Base-by-base conservation (phyloP, 1,140 invertebrate genomes). In the Globodera ellingtonae region DNA sequence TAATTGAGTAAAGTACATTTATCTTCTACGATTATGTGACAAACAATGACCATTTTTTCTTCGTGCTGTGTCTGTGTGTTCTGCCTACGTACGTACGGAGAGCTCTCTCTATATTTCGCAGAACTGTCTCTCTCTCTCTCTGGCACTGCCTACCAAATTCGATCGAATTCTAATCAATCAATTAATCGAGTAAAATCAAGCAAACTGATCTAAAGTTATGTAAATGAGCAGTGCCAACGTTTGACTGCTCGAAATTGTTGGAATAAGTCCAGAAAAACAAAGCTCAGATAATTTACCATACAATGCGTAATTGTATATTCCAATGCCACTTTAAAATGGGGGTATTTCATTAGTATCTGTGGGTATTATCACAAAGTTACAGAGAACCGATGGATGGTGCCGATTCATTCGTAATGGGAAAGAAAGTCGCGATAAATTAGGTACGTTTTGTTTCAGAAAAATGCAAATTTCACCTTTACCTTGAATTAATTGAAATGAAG, bases 51-150 rank as follows among this genome's bases (percentile, higher is more conserved):
- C 67, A 70, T 70, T 44, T 67, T 67, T 21, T 21, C 18, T 44
- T 70, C 35, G 24, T 70, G 46, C 5, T 24, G 35, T 35, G 35
- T 44, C 24, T 70, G 67, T 70, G 67, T 70, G 67, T 70, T 35
- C 24, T 70, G 67, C 67, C 56, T 62, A 62, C 46, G 67, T 70
- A 47, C 24, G 67, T 70, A 70, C 35, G 35, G 35, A 44, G 35
- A 21, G 24, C 24, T 47, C 21, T 62, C 56, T 62, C 21, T 62
- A 10, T 62, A 62, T 62, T 62, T 62, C 56, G 56, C 18, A 62
- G 56, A 62, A 62, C 18, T 35, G 35, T 35, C 56, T 62, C 18
- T 62, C 56, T 52, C 50, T 52, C 52, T 62, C 56, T 18, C 13
- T 62, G 35, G 56, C 56, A 62, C 56, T 62, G 56, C 15, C 56